Conservation (phyloP, 2,888 invertebrate genomes). For the Homarus gammarus region DNA sequence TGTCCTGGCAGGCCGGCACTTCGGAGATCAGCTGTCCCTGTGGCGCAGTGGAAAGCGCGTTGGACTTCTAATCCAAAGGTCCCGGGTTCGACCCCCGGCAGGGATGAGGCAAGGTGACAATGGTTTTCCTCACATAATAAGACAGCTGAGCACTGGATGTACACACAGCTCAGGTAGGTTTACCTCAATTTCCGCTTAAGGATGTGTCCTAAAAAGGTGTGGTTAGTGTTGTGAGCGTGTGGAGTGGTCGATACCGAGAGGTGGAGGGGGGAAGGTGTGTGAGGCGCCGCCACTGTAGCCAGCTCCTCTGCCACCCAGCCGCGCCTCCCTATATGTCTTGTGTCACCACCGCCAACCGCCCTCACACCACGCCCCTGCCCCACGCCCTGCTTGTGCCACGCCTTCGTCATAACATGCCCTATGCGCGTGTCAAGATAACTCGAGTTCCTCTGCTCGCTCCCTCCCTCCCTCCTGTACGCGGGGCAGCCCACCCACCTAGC, state of each 20-base stretch:
- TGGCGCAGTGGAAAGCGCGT: conserved; percentile 61
- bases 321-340: neutral
- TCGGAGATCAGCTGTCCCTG: conserved; percentile 35
- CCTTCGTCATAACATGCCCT: too few species aligned
- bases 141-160: neutral
- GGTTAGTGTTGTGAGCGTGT: neutral
- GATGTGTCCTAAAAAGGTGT: neutral
- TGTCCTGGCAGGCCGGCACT: conserved; percentile 19
- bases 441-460: too few species aligned
- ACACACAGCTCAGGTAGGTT: neutral
- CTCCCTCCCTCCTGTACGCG: too few species aligned
- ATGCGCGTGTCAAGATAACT: too few species aligned
- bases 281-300: neutral
- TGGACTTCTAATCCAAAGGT: conserved; percentile 17
- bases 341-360: neutral
- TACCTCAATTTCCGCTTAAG: conserved; percentile 1
- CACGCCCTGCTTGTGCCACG: neutral
- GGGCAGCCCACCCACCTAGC: too few species aligned
- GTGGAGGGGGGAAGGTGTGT: neutral
- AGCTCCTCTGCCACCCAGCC: neutral
- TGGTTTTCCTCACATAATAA: conserved; percentile 27
- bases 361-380: neutral
- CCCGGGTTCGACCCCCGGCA: conserved; percentile 48
- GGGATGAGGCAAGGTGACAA: conserved; percentile 33
- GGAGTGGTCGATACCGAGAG: neutral